A percentile compares a stretch with the other conserved stretches of the same genome.
These are phyloP conservation scores for Ibycter americanus DNA, from an alignment of 2,797 vertebrate species.

Conservation along the genomic window DNA sequence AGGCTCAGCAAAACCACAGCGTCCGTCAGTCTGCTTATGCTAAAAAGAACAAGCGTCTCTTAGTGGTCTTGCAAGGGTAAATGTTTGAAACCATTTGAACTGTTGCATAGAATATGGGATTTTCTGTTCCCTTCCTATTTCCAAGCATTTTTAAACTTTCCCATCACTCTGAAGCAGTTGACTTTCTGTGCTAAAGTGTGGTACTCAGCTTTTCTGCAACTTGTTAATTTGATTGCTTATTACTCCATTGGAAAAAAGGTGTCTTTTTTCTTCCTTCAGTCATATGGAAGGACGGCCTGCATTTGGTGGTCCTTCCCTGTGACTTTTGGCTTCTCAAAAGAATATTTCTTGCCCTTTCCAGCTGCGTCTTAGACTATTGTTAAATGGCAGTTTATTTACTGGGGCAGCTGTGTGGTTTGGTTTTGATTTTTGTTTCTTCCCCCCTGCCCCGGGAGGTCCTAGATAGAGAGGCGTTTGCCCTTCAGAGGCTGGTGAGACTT, in stretches of 20 bases:
- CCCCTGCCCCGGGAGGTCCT: neutral
- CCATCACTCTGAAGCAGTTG: neutral
- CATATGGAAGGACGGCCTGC: neutral
- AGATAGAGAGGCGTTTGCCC: neutral
- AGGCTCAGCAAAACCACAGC: constrained; percentile 77
- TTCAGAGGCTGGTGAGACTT: neutral
- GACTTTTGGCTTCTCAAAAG: neutral
- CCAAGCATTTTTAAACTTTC: neutral
- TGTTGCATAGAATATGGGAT: neutral
- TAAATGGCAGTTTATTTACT: neutral
- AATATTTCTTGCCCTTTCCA: neutral
- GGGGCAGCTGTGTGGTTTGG: neutral
- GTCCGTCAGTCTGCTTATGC: constrained; percentile 56
- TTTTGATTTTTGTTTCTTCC: neutral
- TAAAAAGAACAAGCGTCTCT: constrained; percentile 75
- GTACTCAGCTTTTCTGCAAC: neutral
- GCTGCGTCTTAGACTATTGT: neutral
- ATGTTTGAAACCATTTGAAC: neutral
- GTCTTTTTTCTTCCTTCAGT: rapidly evolving
- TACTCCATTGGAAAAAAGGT: neutral
- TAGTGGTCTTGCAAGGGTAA: constrained; percentile 92
- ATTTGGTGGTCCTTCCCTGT: neutral
- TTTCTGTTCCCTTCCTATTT: neutral
- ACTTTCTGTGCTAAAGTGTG: neutral
- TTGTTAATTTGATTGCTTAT: neutral